Evolutionary conservation across 2,797 vertebrate species (phyloP).

Genomic region (Orientallactaga sibirica): DNA sequence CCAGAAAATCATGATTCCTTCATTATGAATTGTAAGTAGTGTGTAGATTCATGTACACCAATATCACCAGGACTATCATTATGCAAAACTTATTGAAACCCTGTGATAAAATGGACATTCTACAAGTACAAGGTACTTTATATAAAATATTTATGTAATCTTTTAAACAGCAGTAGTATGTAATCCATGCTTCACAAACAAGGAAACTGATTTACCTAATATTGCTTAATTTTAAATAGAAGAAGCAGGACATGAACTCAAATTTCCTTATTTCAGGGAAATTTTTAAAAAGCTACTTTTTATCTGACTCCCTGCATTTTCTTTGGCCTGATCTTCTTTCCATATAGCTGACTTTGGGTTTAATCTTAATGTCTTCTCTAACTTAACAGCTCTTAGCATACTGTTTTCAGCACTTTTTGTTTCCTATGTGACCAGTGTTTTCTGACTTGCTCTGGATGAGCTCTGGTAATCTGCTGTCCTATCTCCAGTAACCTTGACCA

Average conservation of each 20-base stretch:
- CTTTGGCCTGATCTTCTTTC: not conserved
- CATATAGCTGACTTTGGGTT: not conserved
- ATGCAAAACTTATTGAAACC: not conserved
- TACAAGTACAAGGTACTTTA: not conserved
- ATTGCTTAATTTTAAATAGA: not conserved
- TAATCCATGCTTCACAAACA: not conserved
- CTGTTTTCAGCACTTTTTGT: not conserved
- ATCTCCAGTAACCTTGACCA: not conserved
- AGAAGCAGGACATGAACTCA: not conserved
- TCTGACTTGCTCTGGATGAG: not conserved
- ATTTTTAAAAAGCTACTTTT: not conserved
- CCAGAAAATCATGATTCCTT: not conserved
- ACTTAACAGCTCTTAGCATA: not conserved
- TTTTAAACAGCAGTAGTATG: not conserved
- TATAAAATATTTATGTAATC: not conserved
- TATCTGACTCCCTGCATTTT: not conserved
- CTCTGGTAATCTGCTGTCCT: not conserved
- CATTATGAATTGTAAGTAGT: not conserved
- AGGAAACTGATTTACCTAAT: not conserved
- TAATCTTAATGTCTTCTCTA: not conserved
- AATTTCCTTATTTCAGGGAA: not conserved
- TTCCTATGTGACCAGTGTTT: not conserved
- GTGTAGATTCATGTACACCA: not conserved
- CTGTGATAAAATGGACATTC: not conserved
- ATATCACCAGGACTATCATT: not conserved